Percentiles rank a stretch among this genome's conserved stretches.
Conservation (phyloP, 2,888 invertebrate species). For the Neoaliturus tenellus region DNA sequence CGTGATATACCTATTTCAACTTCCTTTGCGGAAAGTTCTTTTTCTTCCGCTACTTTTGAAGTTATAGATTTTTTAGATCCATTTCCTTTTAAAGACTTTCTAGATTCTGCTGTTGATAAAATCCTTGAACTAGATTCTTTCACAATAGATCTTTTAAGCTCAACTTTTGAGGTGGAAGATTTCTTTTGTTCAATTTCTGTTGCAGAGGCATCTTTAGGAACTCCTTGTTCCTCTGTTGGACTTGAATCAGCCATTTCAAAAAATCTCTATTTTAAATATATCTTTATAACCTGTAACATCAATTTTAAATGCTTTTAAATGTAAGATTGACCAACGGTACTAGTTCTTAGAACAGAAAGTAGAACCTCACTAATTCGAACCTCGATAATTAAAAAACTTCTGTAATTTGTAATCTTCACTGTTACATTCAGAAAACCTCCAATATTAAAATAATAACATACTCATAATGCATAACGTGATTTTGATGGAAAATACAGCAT, state of each 20-base stretch:
- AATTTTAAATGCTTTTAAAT: no score
- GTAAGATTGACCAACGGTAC: no score
- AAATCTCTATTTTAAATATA: not conserved
- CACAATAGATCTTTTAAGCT: not conserved
- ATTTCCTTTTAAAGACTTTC: not conserved
- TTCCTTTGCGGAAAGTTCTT: not conserved
- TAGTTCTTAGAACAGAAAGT: no score
- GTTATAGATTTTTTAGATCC: not conserved
- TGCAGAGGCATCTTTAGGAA: not conserved
- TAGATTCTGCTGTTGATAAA: not conserved
- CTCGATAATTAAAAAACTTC: no score
- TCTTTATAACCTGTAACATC: no score
- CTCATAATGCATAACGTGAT: no score
- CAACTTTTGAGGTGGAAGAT: not conserved
- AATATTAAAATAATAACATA: no score
- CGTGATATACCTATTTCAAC: not conserved
- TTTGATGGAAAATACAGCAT: no score
- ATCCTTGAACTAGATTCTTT: constrained; percentile 7
- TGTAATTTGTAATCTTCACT: no score
- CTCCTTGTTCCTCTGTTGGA: not conserved
- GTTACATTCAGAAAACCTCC: no score
- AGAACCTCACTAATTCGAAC: no score
- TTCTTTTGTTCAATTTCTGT: not conserved
- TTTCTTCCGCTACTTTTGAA: not conserved
- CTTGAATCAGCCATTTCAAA: not conserved